These are phyloP conservation scores for Coleophora deauratella DNA, from an alignment of 2,888 invertebrate species.

Conservation along the genomic window DNA sequence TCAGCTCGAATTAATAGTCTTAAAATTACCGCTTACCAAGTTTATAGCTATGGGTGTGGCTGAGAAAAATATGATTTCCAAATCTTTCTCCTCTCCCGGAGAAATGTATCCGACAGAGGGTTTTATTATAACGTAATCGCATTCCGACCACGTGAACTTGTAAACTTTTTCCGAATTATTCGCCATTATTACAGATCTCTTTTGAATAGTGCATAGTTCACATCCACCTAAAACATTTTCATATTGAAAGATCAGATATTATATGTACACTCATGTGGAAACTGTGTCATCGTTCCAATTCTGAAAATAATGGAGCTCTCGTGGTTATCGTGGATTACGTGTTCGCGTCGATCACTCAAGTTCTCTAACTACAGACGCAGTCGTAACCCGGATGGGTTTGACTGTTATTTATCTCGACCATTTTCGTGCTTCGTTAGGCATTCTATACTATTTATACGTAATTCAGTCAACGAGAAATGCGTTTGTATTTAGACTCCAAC, in stretches of 20 bases:
- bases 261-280: too few species aligned
- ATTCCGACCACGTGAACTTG: slow-evolving; percentile 48
- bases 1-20: too few species aligned
- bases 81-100: slow-evolving; percentile 64
- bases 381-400: too few species aligned
- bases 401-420: too few species aligned
- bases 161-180: slow-evolving; percentile 66
- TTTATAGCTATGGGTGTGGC: slow-evolving; percentile 34
- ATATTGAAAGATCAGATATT: neutral
- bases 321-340: neutral
- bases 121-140: slow-evolving; percentile 44
- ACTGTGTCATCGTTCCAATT: too few species aligned
- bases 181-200: slow-evolving; percentile 50
- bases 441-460: too few species aligned
- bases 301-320: neutral
- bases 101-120: slow-evolving; percentile 61
- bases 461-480: too few species aligned
- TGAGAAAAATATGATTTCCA: slow-evolving; percentile 55
- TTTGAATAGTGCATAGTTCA: slow-evolving; percentile 45
- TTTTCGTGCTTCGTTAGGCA: too few species aligned
- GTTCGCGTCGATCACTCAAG: too few species aligned
- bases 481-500: too few species aligned
- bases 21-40: slow-evolving; percentile 29
- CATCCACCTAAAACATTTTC: slow-evolving; percentile 42
- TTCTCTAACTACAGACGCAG: too few species aligned